phyloP scores from a whole-genome alignment of 2,113 vertebrate species.

The Ctenomys sociabilis region DNA sequence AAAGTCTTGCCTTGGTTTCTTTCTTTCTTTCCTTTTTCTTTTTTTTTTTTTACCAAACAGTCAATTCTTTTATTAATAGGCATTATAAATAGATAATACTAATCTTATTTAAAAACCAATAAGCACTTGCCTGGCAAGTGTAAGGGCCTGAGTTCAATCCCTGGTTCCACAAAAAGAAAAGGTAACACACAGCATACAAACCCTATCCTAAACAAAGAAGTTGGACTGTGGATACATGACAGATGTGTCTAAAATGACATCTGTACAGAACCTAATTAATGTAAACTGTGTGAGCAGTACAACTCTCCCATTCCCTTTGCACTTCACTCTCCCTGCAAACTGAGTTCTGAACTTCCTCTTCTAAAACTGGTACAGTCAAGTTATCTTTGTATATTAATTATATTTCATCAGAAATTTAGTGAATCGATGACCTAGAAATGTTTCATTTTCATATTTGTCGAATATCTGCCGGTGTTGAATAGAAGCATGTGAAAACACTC shows the following conservation, averaged over 20 bases:
- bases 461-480: conserved; percentile 99
- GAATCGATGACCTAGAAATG: conserved; percentile 98
- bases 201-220: conserved; percentile 85
- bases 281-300: conserved; percentile 81
- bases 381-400: too few species aligned
- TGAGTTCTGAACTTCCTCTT: too few species aligned
- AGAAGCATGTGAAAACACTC: conserved; percentile 99
- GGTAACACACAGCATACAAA: conserved; percentile 89
- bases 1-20: background rate
- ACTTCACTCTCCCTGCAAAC: conserved; percentile 98
- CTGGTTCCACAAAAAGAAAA: too few species aligned
- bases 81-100: too few species aligned
- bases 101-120: too few species aligned
- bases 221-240: conserved; percentile 86
- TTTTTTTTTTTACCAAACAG: conserved; percentile 79
- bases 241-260: conserved; percentile 69
- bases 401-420: conserved; percentile 88
- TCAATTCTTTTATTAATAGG: too few species aligned
- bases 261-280: conserved; percentile 88
- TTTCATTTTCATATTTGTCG: conserved; percentile 99
- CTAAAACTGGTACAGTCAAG: too few species aligned
- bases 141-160: too few species aligned
- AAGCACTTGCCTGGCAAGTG: too few species aligned
- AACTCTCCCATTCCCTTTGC: conserved; percentile 84
- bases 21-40: too few species aligned